These are phyloP conservation scores for Chaetoderma sp. DNA, from an alignment of 2,888 invertebrate genomes.

Conservation along the genomic window DNA sequence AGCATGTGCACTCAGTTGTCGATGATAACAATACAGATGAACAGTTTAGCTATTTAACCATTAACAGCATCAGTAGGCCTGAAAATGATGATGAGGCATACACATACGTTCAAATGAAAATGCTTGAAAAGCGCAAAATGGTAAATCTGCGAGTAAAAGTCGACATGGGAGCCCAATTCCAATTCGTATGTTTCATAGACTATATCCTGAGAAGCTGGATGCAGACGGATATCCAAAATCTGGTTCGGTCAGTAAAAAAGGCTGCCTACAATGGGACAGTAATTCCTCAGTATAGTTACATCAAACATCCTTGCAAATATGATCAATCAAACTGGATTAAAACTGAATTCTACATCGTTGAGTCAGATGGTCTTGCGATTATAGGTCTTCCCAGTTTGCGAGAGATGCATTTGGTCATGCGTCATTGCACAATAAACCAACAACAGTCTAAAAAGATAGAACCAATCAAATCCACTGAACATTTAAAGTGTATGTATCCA, in stretches of 20 bases:
- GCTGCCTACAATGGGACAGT: neutral
- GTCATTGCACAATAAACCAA: neutral
- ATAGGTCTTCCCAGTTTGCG: neutral
- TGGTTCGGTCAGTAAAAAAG: neutral
- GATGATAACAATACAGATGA: no score
- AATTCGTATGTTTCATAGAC: neutral
- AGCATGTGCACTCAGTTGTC: no score
- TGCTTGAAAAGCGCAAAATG: no score
- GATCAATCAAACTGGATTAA: neutral
- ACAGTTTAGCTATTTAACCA: no score
- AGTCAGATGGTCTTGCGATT: neutral
- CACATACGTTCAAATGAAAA: no score
- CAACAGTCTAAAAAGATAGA: no score
- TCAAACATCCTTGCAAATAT: neutral
- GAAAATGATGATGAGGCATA: no score
- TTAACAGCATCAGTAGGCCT: no score
- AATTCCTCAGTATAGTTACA: neutral
- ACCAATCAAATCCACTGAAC: neutral
- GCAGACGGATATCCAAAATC: neutral
- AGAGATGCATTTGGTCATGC: neutral
- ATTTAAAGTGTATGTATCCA: constrained; percentile 1
- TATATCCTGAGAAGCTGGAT: constrained; percentile 3
- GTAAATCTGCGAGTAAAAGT: no score
- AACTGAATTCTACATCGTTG: neutral
- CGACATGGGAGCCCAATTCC: constrained; percentile 18